Evolutionary conservation across 2,797 vertebrate species (phyloP).

Genomic region (Mormyrus hasselquistii): DNA sequence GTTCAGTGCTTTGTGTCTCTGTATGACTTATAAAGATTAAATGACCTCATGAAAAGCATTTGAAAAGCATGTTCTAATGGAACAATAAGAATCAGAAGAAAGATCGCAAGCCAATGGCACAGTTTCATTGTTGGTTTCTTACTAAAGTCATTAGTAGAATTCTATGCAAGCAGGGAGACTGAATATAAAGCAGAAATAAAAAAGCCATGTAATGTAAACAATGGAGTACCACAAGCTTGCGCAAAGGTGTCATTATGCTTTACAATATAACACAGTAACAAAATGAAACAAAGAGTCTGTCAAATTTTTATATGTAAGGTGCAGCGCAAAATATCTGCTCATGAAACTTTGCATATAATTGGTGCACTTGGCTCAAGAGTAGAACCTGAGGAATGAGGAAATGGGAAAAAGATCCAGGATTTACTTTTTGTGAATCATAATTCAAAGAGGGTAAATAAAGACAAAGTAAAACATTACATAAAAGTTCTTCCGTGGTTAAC

Average conservation of each 20-base stretch:
- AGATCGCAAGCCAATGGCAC: not conserved
- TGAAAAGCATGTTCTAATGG: not conserved
- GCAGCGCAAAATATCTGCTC: not conserved
- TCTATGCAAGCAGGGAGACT: not conserved
- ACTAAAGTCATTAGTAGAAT: not conserved
- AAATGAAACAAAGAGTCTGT: not conserved
- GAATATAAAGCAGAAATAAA: not conserved
- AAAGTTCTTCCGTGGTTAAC: not conserved
- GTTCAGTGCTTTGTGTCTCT: not conserved
- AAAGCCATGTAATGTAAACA: not conserved
- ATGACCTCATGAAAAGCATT: not conserved
- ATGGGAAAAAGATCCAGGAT: not conserved
- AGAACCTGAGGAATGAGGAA: not conserved
- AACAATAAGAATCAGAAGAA: not conserved
- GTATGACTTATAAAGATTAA: not conserved
- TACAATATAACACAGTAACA: not conserved
- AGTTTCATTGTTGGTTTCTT: not conserved
- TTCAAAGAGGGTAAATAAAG: not conserved
- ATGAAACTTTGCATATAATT: not conserved
- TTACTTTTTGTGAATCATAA: not conserved
- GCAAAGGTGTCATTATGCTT: not conserved
- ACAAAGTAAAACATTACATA: not conserved
- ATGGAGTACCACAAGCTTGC: not conserved
- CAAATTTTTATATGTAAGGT: not conserved
- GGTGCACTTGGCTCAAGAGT: not conserved